Evolutionary conservation across 2,888 invertebrate species (phyloP).

Genomic region (Limnephilus lunatus): DNA sequence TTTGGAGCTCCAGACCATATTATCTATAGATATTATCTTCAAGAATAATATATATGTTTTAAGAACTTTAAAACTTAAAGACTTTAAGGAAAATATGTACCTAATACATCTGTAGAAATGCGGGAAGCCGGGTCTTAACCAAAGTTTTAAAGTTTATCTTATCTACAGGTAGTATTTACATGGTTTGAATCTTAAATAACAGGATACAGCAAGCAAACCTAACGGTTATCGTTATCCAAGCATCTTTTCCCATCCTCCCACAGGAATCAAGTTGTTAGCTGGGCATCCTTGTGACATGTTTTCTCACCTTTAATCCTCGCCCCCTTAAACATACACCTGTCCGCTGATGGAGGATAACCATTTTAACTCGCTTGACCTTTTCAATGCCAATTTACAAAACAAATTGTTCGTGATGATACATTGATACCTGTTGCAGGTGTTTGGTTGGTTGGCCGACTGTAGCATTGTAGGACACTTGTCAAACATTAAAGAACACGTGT

Average conservation of each 20-base stretch:
- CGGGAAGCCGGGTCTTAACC: no score
- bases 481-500: conserved; percentile 16
- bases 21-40: no score
- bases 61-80: no score
- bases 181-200: background rate
- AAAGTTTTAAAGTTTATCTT: background rate
- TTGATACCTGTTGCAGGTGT: background rate
- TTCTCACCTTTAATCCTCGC: background rate
- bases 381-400: background rate
- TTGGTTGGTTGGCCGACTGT: background rate
- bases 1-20: no score
- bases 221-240: background rate
- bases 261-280: background rate
- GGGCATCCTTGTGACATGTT: background rate
- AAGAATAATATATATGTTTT: no score
- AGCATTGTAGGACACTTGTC: background rate
- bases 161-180: background rate
- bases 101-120: no score
- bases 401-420: background rate
- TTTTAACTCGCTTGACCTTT: background rate
- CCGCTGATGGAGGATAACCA: background rate
- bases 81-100: no score
- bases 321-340: background rate
- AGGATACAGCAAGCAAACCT: background rate
- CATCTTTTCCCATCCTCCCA: background rate